Conservation (phyloP, 2,113 vertebrate species). For the Cavia aperea region DNA sequence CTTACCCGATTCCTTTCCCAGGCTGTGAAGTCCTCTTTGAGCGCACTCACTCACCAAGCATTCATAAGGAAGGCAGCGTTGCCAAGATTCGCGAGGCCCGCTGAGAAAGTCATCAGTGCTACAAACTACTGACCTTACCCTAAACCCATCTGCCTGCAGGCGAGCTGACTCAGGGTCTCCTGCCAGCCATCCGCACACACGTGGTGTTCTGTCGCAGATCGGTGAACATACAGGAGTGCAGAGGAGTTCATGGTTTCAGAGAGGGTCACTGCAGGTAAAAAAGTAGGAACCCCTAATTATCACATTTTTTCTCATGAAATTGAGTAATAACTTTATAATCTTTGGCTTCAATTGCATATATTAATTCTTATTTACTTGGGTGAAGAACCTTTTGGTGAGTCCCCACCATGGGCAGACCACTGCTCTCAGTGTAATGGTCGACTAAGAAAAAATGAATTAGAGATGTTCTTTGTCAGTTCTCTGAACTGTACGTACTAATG, state of each 20-base stretch:
- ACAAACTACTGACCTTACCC: constrained; percentile 94
- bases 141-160: constrained; percentile 95
- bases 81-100: neutral
- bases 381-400: neutral
- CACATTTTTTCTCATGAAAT: constrained; percentile 33
- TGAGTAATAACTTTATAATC: neutral
- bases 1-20: neutral
- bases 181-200: constrained; percentile 94
- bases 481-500: neutral
- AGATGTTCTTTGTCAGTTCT: neutral
- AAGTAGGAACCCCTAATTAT: constrained; percentile 44
- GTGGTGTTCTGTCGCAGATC: constrained; percentile 81
- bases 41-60: neutral
- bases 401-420: neutral
- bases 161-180: constrained; percentile 83
- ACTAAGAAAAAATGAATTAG: neutral
- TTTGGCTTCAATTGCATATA: neutral
- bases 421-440: neutral
- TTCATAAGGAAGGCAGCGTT: constrained; percentile 7
- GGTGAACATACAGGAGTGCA: constrained; percentile 81
- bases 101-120: constrained; percentile 72
- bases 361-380: constrained; percentile 8
- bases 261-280: constrained; percentile 82
- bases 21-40: neutral
- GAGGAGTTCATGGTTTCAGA: constrained; percentile 74